Percentiles rank a stretch among this genome's conserved stretches.
Evolutionary conservation across 2,888 invertebrate genomes (phyloP).

Genomic region (Gerris lacustris): DNA sequence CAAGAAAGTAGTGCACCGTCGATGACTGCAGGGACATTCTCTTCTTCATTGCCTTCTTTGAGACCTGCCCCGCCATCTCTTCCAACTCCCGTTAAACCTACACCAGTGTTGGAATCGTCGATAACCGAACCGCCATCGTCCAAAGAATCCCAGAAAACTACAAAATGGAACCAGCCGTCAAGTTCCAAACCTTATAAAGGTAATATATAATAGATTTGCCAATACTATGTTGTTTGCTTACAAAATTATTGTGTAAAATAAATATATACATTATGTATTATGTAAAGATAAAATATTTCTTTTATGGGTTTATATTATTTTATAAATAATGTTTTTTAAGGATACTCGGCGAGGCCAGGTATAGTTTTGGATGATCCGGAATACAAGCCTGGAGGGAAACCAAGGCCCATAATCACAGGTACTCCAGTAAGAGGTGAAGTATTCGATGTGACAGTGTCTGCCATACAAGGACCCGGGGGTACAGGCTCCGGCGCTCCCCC

Average conservation of each 20-base stretch:
- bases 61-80: background rate
- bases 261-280: too few relatives aligned
- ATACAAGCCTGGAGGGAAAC: conserved; percentile 51
- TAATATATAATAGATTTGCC: background rate
- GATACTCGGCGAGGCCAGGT: conserved; percentile 66
- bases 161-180: conserved; percentile 9
- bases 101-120: conserved; percentile 27
- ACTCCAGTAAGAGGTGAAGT: conserved; percentile 56
- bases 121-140: conserved; percentile 20
- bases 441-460: conserved; percentile 78
- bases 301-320: too few relatives aligned
- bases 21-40: background rate
- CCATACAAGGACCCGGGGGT: conserved; percentile 56
- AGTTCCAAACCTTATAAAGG: conserved; percentile 14
- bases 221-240: background rate
- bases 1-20: background rate
- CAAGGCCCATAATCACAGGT: conserved; percentile 33
- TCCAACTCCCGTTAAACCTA: background rate
- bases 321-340: conserved; percentile 13
- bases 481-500: conserved; percentile 35
- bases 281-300: too few relatives aligned
- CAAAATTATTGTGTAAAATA: too few relatives aligned
- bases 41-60: background rate
- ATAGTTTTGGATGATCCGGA: conserved; percentile 75
- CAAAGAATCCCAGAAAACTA: conserved; percentile 12